A percentile compares a stretch with the other conserved stretches of the same genome.
Evolutionary conservation across 2,113 vertebrate species (phyloP).

Genomic region (Orcinus orca): DNA sequence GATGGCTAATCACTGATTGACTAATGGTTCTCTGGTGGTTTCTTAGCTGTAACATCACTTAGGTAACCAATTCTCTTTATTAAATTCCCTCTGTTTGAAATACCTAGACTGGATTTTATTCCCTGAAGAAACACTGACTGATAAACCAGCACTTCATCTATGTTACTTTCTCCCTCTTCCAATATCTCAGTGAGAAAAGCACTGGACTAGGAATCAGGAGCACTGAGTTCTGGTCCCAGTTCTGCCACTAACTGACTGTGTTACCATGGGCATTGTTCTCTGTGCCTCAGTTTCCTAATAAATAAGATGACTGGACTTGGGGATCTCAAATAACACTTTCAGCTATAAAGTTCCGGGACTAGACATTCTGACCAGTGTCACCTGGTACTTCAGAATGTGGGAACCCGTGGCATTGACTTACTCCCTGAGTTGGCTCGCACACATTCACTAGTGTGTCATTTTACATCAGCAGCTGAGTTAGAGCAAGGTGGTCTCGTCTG

Average conservation of each 20-base stretch:
- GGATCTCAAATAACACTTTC: neutral
- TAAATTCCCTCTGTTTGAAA: neutral
- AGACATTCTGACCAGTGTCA: neutral
- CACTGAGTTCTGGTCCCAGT: neutral
- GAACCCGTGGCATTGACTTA: fast-evolving
- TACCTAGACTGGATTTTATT: neutral
- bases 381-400: neutral
- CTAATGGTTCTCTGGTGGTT: neutral
- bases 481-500: neutral
- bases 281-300: neutral
- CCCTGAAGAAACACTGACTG: neutral
- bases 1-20: neutral
- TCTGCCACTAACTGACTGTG: neutral
- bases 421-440: neutral
- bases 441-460: neutral
- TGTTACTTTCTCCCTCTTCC: neutral
- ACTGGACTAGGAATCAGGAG: neutral
- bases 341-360: neutral
- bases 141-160: neutral
- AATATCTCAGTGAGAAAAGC: neutral
- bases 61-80: neutral
- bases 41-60: neutral
- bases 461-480: neutral
- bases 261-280: neutral
- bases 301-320: neutral